Percentiles rank a stretch among this genome's conserved stretches.
Evolutionary conservation across 2,888 invertebrate species (phyloP).

Genomic region (Coenonympha arcania): DNA sequence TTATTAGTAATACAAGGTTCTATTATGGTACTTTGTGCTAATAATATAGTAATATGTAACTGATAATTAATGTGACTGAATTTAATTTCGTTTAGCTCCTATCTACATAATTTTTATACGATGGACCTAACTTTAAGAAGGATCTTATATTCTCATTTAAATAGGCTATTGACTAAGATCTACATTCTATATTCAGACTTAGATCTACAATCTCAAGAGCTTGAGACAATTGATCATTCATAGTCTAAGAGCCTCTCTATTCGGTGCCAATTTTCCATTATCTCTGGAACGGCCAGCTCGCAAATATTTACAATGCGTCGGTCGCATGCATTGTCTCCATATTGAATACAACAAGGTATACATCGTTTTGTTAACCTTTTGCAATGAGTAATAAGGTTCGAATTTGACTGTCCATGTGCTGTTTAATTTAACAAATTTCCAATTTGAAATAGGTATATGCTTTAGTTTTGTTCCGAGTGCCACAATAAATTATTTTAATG

Average conservation of each 20-base stretch:
- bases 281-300: constrained; percentile 44
- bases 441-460: constrained; percentile 15
- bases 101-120: too few species aligned
- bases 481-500: neutral
- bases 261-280: constrained; percentile 60
- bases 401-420: constrained; percentile 24
- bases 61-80: too few species aligned
- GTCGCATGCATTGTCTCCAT: constrained; percentile 46
- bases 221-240: constrained; percentile 44
- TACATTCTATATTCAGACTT: too few species aligned
- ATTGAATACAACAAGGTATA: constrained; percentile 43
- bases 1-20: too few species aligned
- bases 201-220: constrained; percentile 29
- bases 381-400: constrained; percentile 28
- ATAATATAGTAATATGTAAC: too few species aligned
- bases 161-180: too few species aligned
- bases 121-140: too few species aligned
- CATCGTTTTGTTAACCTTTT: constrained; percentile 30
- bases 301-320: constrained; percentile 48
- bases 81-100: too few species aligned
- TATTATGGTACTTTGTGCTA: too few species aligned
- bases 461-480: constrained; percentile 9
- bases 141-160: too few species aligned
- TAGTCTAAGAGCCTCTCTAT: constrained; percentile 45
- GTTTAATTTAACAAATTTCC: constrained; percentile 1